A percentile compares a stretch with the other conserved stretches of the same genome.
Evolutionary conservation across 2,888 invertebrate genomes (phyloP).

Genomic region (Rhingia rostrata): DNA sequence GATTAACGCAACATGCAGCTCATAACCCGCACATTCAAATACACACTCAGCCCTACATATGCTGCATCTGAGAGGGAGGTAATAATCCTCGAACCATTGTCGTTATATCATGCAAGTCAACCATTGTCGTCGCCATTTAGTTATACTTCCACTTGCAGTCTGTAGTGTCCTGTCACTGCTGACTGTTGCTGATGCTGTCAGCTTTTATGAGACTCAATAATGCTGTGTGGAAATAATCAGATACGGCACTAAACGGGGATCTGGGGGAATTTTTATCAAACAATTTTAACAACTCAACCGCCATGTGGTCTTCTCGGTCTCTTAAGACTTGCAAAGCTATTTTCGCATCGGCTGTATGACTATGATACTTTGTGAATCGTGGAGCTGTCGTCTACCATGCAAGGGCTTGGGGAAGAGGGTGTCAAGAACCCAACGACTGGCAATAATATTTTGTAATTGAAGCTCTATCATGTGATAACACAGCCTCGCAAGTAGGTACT

Average conservation of each 20-base stretch:
- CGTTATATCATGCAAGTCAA: constrained; percentile 36
- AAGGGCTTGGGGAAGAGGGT: background rate
- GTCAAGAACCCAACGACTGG: constrained; percentile 24
- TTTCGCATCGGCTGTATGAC: background rate
- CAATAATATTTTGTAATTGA: constrained; percentile 57
- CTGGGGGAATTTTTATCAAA: constrained; percentile 53
- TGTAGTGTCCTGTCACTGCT: background rate
- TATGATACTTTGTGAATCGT: background rate
- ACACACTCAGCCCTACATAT: constrained; percentile 1
- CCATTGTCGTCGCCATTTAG: constrained; percentile 38
- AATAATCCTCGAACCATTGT: constrained; percentile 48
- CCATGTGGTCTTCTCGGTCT: constrained; percentile 44
- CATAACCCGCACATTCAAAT: background rate
- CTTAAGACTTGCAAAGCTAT: constrained; percentile 3
- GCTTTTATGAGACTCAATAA: constrained; percentile 57
- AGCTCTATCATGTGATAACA: constrained; percentile 46
- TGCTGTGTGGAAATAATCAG: constrained; percentile 39
- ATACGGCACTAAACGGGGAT: constrained; percentile 49
- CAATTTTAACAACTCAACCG: constrained; percentile 56
- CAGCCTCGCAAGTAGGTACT: constrained; percentile 3
- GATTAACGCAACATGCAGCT: constrained; percentile 38
- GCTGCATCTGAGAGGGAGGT: constrained; percentile 6
- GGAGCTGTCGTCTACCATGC: background rate
- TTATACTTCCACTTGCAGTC: constrained; percentile 4
- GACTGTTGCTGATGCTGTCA: constrained; percentile 36